Evolutionary conservation across 2,113 vertebrate species (phyloP).

Genomic region (Chlorocebus sabaeus): DNA sequence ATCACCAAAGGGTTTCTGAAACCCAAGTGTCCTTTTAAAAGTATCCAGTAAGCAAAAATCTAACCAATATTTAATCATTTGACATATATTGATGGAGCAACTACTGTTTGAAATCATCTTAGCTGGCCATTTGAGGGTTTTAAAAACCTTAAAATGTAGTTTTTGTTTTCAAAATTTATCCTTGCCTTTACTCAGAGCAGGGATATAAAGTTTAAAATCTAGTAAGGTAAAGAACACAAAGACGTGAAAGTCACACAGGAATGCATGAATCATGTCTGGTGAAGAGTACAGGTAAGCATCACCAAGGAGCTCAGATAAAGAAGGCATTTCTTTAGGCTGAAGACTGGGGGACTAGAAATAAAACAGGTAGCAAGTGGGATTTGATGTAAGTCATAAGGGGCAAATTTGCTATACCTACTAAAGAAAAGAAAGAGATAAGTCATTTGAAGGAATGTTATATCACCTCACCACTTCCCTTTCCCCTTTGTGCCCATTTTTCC

Average conservation of each 20-base stretch:
- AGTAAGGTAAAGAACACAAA: background rate
- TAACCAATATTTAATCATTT: background rate
- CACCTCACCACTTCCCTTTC: background rate
- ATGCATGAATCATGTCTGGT: background rate
- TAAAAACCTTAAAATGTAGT: background rate
- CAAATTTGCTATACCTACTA: background rate
- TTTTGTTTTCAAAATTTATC: background rate
- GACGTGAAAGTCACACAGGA: background rate
- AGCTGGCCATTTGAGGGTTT: background rate
- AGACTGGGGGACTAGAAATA: background rate
- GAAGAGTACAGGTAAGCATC: background rate
- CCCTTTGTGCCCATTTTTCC: background rate
- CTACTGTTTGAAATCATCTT: background rate
- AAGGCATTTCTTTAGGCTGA: background rate
- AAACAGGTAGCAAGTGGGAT: background rate
- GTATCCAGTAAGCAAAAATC: background rate
- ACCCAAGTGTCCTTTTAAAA: background rate
- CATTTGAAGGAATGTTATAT: background rate
- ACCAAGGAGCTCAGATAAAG: background rate
- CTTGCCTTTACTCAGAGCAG: background rate
- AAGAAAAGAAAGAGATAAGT: background rate
- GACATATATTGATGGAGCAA: background rate
- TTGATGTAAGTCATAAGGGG: background rate
- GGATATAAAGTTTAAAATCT: background rate
- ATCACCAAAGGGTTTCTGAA: background rate